Percentiles rank a stretch among this genome's conserved stretches.
Conservation (phyloP, 2,797 vertebrate genomes). For the Argya squamiceps region DNA sequence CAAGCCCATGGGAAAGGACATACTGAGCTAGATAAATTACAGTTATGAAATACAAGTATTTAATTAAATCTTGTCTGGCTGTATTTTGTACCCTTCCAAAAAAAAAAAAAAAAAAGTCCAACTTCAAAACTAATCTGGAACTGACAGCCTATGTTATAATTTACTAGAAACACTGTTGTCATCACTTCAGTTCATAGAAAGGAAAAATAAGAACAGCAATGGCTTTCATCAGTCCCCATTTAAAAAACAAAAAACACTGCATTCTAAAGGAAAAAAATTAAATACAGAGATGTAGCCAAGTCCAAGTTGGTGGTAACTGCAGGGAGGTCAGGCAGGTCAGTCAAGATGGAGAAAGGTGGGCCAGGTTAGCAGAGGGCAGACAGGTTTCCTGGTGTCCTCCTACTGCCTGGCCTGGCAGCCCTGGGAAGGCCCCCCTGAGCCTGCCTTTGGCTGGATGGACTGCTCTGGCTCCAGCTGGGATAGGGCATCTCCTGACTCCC, state of each 20-base stretch:
- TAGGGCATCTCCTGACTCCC: not conserved
- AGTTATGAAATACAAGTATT: conserved; percentile 59
- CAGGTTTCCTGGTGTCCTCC: not conserved
- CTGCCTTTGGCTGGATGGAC: not conserved
- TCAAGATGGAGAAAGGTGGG: not conserved
- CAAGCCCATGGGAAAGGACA: conserved; percentile 29
- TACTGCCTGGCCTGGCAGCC: not conserved
- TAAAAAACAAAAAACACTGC: not conserved
- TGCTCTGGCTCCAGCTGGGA: not conserved
- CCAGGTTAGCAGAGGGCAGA: not conserved
- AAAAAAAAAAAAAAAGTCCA: not conserved
- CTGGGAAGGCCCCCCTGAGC: no score
- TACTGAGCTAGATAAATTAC: conserved; percentile 34
- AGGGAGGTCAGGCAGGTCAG: not conserved
- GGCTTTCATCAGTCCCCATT: not conserved
- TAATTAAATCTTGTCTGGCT: conserved; percentile 58
- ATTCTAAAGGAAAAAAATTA: not conserved
- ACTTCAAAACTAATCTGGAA: conserved; percentile 48
- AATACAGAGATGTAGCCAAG: not conserved
- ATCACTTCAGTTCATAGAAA: conserved; percentile 63
- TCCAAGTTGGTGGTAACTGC: not conserved
- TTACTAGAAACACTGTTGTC: conserved; percentile 63
- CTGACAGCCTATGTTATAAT: conserved; percentile 44
- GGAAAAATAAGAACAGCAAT: conserved; percentile 14
- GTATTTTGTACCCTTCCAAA: not conserved